These are phyloP conservation scores for Ammospiza maritima DNA, from an alignment of 2,797 vertebrate species.

Conservation along the genomic window DNA sequence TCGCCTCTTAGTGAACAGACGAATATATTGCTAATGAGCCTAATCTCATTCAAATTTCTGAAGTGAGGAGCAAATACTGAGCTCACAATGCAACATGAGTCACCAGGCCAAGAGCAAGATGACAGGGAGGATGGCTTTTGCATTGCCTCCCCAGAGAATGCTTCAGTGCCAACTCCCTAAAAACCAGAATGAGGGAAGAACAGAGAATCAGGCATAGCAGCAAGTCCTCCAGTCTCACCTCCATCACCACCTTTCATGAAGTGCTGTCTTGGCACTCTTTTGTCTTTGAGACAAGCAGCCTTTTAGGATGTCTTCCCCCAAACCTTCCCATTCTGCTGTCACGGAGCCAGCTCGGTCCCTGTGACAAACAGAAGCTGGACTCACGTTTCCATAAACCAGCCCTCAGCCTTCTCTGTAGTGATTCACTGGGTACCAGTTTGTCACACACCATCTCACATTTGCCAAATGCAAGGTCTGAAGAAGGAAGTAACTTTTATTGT, in stretches of 20 bases:
- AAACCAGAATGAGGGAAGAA: not conserved
- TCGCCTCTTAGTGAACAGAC: not conserved
- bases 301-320: not conserved
- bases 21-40: conserved; percentile 22
- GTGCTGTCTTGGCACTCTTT: not conserved
- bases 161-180: not conserved
- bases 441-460: not conserved
- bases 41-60: conserved; percentile 40
- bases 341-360: not conserved
- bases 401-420: not conserved
- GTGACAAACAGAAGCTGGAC: not conserved
- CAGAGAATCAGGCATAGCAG: accelerated
- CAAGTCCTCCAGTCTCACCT: not conserved
- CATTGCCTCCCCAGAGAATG: not conserved
- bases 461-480: not conserved
- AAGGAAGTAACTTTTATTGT: not conserved
- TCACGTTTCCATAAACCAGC: not conserved
- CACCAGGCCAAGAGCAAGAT: not conserved
- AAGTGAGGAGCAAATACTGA: conserved; percentile 3
- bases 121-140: not conserved
- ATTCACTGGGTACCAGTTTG: not conserved
- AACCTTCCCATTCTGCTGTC: not conserved
- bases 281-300: not conserved
- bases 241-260: too few species aligned
- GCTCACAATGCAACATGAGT: not conserved